Evolutionary conservation across 2,113 vertebrate species (phyloP), one percentile per base, ranked within the genome.

Genomic region (Eubucco bourcierii): DNA sequence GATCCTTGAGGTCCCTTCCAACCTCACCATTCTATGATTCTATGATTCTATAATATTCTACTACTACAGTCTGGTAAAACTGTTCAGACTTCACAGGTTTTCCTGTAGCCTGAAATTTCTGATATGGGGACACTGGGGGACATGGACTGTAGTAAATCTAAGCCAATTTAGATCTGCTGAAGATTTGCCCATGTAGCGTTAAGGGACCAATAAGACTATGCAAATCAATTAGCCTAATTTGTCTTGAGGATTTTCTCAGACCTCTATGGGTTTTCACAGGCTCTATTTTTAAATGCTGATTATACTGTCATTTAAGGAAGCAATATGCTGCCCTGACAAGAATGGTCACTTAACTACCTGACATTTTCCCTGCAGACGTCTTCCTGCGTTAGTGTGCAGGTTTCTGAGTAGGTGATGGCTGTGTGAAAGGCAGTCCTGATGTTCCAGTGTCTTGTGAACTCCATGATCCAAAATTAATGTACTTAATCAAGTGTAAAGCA

Each of bases 401-500:
- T 82, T 93, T 93, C 78, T 84, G 61, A 64, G 76, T 28, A 86
- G 93, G 83, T 88, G 91, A 91, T 80, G 93, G 88, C 67, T 92
- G 39, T 50, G 87, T 10, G 75, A 72, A 71, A 94, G 93, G 65
- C 85, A 93, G 80, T 34, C 78, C 81, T 70, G 76, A 93, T 88
- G 88, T 88, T 93, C 90, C 92, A 94, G 44, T 92, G 78, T 68
- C 94, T 93, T 92, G 94, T 92, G 96, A 97, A 90, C 92, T 88
- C 91, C 28, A 73, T 88, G 89, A 96, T 94, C 96, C 96, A 89
- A 47, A 94, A 96, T 93, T 95, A 97, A 95, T 76, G 86, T 90
- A 81, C 63, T 94, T 96, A 96, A 93, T 96, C 96, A 96, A 96
- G 95, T 94, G 96, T 94, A 94, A 96, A 96, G 94, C 84, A 84